phyloP scores from a whole-genome alignment of 2,113 vertebrate genomes.

The Syrmaticus mikado region DNA sequence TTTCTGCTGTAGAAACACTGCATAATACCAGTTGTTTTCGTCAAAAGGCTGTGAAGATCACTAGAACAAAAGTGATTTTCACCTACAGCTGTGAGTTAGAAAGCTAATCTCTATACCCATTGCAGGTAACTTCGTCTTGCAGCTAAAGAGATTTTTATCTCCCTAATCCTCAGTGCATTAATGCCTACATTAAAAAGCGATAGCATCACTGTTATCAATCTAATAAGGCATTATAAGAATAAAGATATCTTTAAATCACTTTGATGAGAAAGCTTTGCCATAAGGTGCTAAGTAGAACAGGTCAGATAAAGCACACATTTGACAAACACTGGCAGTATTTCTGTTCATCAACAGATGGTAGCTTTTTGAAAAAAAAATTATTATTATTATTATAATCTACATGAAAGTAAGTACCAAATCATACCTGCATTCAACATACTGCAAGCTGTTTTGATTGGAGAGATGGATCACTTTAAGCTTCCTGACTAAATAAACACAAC shows the following conservation, averaged over 20 bases:
- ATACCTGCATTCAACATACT: constrained; percentile 37
- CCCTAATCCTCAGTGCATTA: background rate
- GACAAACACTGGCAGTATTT: constrained; percentile 66
- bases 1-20: background rate
- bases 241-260: constrained; percentile 40
- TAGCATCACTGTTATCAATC: background rate
- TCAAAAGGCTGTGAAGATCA: background rate
- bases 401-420: constrained; percentile 6
- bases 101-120: background rate
- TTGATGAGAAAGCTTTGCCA: constrained; percentile 52
- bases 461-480: background rate
- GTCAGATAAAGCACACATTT: constrained; percentile 67
- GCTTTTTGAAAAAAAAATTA: background rate
- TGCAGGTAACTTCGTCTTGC: background rate
- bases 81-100: background rate
- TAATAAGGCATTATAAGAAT: background rate
- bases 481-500: background rate
- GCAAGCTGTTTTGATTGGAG: background rate
- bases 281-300: constrained; percentile 68
- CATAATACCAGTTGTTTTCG: background rate
- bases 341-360: constrained; percentile 64
- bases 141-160: background rate
- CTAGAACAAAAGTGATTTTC: background rate
- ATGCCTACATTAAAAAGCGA: background rate
- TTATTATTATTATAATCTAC: constrained; percentile 12